These are phyloP conservation scores for Eupithecia vulgata DNA, from an alignment of 2,888 invertebrate genomes.

Conservation along the genomic window DNA sequence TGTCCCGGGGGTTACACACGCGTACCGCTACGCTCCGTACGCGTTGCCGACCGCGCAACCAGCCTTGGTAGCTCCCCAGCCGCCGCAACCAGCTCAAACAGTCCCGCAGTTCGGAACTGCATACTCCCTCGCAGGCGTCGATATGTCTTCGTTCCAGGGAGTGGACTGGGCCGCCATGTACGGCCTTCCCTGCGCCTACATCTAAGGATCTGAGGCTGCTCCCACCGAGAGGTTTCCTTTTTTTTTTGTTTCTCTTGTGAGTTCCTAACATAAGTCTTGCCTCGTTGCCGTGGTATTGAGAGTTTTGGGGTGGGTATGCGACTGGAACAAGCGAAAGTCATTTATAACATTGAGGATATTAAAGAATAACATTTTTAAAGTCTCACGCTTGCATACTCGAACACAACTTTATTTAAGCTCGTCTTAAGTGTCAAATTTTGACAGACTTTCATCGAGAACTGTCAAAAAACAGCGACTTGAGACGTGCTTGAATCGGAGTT, in stretches of 20 bases:
- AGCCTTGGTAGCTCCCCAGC: conserved; percentile 79
- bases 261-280: conserved; percentile 59
- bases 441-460: too few species aligned
- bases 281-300: conserved; percentile 54
- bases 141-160: conserved; percentile 96
- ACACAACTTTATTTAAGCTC: too few species aligned
- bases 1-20: conserved; percentile 74
- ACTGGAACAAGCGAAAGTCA: conserved; percentile 41
- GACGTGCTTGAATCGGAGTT: too few species aligned
- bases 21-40: conserved; percentile 81
- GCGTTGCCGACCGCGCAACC: conserved; percentile 74
- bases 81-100: conserved; percentile 83
- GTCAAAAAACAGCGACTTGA: too few species aligned
- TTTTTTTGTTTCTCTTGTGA: conserved; percentile 51
- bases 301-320: conserved; percentile 38
- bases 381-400: too few species aligned
- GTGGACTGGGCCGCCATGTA: conserved; percentile 97
- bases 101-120: conserved; percentile 87
- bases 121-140: conserved; percentile 94
- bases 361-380: background rate
- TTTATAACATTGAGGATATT: background rate
- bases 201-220: conserved; percentile 77
- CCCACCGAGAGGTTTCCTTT: conserved; percentile 56
- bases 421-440: too few species aligned
- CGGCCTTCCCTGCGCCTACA: conserved; percentile 94